Percentiles rank a stretch among this genome's conserved stretches.
Evolutionary conservation across 2,113 vertebrate genomes (phyloP).

Genomic region (Acrocephalus arundinaceus): DNA sequence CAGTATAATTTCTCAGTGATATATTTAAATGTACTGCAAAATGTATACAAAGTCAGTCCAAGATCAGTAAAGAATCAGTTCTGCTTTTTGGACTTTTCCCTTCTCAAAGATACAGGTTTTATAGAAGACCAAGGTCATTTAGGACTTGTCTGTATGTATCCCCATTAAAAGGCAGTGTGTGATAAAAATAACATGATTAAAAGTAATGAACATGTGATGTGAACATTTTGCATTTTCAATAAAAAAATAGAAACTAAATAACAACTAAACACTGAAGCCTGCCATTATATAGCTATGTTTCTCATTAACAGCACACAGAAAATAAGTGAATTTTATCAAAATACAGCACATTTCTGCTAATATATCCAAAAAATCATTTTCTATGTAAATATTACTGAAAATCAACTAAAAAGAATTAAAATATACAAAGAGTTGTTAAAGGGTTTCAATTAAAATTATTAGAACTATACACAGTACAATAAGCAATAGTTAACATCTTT

Average conservation of each 20-base stretch:
- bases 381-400: slow-evolving; percentile 80
- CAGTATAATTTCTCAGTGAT: slow-evolving; percentile 33
- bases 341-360: slow-evolving; percentile 80
- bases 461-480: slow-evolving; percentile 77
- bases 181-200: slow-evolving; percentile 34
- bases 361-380: slow-evolving; percentile 78
- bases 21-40: slow-evolving; percentile 53
- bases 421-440: slow-evolving; percentile 84
- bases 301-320: slow-evolving; percentile 77
- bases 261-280: slow-evolving; percentile 64
- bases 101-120: slow-evolving; percentile 49
- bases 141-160: slow-evolving; percentile 41
- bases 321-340: slow-evolving; percentile 81
- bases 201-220: slow-evolving; percentile 41
- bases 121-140: slow-evolving; percentile 43
- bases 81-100: slow-evolving; percentile 48
- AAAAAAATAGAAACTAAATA: slow-evolving; percentile 49
- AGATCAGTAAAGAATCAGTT: slow-evolving; percentile 68
- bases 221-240: slow-evolving; percentile 55
- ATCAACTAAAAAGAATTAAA: slow-evolving; percentile 78
- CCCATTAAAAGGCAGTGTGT: slow-evolving; percentile 67
- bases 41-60: slow-evolving; percentile 49
- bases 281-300: slow-evolving; percentile 71
- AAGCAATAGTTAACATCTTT: slow-evolving; percentile 73
- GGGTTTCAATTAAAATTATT: slow-evolving; percentile 81